Evolutionary conservation across 2,113 vertebrate genomes (phyloP).

Genomic region (Pterocles orientalis): DNA sequence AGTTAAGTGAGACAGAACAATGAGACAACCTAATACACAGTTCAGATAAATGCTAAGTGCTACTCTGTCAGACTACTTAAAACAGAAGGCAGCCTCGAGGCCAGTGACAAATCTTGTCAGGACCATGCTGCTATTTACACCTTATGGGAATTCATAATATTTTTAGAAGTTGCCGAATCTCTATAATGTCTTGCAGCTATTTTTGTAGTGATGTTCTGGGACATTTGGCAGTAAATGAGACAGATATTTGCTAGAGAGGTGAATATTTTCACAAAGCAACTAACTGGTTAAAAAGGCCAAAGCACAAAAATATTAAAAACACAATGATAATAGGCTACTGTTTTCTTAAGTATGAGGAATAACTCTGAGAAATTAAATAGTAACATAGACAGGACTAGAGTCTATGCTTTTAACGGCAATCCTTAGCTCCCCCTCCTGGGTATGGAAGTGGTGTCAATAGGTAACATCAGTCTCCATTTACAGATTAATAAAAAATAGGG

Average conservation of each 20-base stretch:
- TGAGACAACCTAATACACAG: background rate
- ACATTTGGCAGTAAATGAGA: background rate
- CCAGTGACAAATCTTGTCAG: background rate
- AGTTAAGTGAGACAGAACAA: conserved; percentile 27
- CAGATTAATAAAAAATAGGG: background rate
- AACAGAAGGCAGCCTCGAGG: background rate
- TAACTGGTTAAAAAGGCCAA: background rate
- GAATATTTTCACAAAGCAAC: background rate
- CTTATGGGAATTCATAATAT: background rate
- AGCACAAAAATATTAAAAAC: background rate
- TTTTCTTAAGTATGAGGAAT: background rate
- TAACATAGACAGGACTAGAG: background rate
- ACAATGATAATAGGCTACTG: background rate
- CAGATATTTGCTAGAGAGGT: background rate
- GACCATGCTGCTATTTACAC: background rate
- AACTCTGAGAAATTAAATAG: background rate
- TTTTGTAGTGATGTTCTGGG: background rate
- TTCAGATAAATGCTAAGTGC: background rate
- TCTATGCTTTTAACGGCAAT: background rate
- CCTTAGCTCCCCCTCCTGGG: background rate
- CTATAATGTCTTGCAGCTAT: background rate
- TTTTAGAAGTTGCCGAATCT: background rate
- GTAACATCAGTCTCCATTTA: background rate
- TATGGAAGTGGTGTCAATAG: background rate
- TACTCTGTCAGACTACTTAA: background rate